phyloP scores from a whole-genome alignment of 2,888 invertebrate species.

The Dastarcus helophoroides region DNA sequence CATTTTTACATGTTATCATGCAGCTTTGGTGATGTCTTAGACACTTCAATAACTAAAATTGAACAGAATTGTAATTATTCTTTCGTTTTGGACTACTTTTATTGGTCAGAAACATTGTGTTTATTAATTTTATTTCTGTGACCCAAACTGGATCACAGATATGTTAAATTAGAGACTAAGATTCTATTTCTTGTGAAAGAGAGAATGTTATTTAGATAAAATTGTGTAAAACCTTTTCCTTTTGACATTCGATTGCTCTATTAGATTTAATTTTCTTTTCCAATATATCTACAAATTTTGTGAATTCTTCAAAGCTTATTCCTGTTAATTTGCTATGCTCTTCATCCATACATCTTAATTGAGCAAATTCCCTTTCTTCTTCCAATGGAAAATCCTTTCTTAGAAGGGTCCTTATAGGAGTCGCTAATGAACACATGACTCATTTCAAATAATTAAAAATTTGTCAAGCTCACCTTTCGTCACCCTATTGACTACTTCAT shows the following conservation, averaged over 20 bases:
- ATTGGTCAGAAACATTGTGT: too few relatives aligned
- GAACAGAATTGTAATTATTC: constrained; percentile 1
- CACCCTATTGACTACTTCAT: too few relatives aligned
- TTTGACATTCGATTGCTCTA: constrained; percentile 10
- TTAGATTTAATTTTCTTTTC: constrained; percentile 15
- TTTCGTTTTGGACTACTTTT: too few relatives aligned
- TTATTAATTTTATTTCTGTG: too few relatives aligned
- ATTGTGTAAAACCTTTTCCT: too few relatives aligned
- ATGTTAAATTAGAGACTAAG: too few relatives aligned
- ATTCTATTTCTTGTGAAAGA: too few relatives aligned
- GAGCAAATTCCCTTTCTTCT: constrained; percentile 6
- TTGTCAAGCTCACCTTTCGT: too few relatives aligned
- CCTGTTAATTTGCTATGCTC: constrained; percentile 40
- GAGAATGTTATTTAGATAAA: too few relatives aligned
- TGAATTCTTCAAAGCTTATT: constrained; percentile 25
- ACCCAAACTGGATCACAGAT: too few relatives aligned
- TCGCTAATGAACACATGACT: too few relatives aligned
- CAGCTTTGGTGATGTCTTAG: constrained; percentile 17
- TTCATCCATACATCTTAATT: constrained; percentile 37
- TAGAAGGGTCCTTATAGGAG: constrained; percentile 4
- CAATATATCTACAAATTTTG: constrained; percentile 18
- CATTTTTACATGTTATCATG: constrained; percentile 22
- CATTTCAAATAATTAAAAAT: too few relatives aligned
- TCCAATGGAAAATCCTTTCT: constrained; percentile 8
- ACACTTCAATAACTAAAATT: constrained; percentile 17